Percentiles rank a stretch among this genome's conserved stretches.
phyloP scores from a whole-genome alignment of 2,888 invertebrate genomes.

The Hedychridium roseum region DNA sequence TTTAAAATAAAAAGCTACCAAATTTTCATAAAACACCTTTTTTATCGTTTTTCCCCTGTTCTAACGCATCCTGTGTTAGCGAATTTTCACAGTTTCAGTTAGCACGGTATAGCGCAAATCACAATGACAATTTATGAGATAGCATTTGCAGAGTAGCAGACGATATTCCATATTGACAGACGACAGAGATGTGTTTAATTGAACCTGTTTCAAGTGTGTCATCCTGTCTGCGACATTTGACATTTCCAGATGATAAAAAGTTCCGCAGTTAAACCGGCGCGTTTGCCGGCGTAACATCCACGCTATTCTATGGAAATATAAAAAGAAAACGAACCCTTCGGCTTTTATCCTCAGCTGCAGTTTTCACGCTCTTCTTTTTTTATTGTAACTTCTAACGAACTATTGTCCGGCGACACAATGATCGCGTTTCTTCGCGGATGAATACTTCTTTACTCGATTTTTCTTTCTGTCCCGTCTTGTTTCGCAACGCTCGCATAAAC shows the following conservation, averaged over 20 bases:
- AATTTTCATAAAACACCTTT: too few relatives aligned
- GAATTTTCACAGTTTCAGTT: too few relatives aligned
- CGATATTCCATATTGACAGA: too few relatives aligned
- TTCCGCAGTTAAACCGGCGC: constrained; percentile 34
- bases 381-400: constrained; percentile 34
- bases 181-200: background rate
- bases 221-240: constrained; percentile 52
- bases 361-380: background rate
- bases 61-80: too few relatives aligned
- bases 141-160: too few relatives aligned
- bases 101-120: too few relatives aligned
- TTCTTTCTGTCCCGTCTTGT: constrained; percentile 6
- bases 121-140: too few relatives aligned
- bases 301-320: background rate
- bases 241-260: constrained; percentile 51
- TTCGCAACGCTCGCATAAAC: constrained; percentile 1
- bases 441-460: constrained; percentile 14
- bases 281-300: constrained; percentile 15
- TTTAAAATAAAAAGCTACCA: too few relatives aligned
- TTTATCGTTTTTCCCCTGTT: too few relatives aligned
- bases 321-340: constrained; percentile 8
- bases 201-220: too few relatives aligned
- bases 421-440: constrained; percentile 35
- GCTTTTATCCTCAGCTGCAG: constrained; percentile 6
- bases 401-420: constrained; percentile 33